phyloP scores from a whole-genome alignment of 1,140 invertebrate species.

The Melitaea cinxia region DNA sequence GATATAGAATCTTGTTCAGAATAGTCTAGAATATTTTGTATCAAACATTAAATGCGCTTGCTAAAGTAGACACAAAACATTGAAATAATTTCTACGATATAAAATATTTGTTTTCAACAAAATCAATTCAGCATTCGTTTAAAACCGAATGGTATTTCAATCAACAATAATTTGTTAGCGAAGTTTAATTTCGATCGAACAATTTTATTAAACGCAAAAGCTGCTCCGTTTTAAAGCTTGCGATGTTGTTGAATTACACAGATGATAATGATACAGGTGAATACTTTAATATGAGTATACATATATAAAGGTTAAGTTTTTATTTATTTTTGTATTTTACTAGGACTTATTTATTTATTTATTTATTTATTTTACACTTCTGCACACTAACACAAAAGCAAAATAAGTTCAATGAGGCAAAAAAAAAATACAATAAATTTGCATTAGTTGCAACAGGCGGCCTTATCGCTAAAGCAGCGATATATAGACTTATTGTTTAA shows the following conservation, averaged over 20 bases:
- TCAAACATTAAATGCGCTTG: background rate
- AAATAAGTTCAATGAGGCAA: too few relatives aligned
- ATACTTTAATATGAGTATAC: background rate
- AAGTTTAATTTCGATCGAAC: slow-evolving; percentile 1
- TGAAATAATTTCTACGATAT: background rate
- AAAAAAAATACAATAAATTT: too few relatives aligned
- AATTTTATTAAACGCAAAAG: background rate
- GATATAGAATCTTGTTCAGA: too few relatives aligned
- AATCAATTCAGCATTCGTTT: background rate
- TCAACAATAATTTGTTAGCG: slow-evolving; percentile 6
- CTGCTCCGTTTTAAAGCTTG: background rate
- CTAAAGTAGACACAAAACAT: background rate
- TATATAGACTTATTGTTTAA: too few relatives aligned
- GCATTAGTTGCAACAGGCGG: too few relatives aligned
- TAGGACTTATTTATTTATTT: too few relatives aligned
- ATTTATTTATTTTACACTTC: too few relatives aligned
- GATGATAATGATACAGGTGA: background rate
- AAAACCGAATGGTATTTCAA: background rate
- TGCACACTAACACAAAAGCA: too few relatives aligned
- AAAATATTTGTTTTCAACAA: background rate
- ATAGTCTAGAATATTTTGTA: too few relatives aligned
- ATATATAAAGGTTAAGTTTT: background rate
- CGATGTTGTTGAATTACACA: background rate
- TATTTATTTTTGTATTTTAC: too few relatives aligned
- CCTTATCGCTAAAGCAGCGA: too few relatives aligned